A percentile compares a stretch with the other conserved stretches of the same genome.
Evolutionary conservation across 2,888 invertebrate species (phyloP).

Genomic region (Drosophila percnosoma): DNA sequence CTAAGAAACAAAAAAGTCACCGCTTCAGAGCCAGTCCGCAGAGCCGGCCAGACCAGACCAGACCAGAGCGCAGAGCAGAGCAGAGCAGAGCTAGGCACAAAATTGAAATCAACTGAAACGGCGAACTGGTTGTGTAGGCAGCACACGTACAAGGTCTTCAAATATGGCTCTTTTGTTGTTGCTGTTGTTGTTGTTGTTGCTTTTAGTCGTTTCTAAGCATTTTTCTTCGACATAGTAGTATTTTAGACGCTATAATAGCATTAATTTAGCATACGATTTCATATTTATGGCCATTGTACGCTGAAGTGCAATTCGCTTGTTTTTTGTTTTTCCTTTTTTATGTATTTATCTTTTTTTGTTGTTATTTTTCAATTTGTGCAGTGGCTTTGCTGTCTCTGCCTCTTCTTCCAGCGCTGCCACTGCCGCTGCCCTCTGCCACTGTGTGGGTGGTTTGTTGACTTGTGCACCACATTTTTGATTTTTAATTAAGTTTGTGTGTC

Average conservation of each 20-base stretch:
- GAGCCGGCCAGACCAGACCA: constrained; percentile 55
- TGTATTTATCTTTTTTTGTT: neutral
- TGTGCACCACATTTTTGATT: constrained; percentile 54
- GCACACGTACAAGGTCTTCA: constrained; percentile 83
- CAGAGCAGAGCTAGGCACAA: constrained; percentile 37
- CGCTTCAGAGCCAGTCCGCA: constrained; percentile 46
- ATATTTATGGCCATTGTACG: constrained; percentile 78
- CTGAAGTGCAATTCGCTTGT: constrained; percentile 58
- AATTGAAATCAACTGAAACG: constrained; percentile 72
- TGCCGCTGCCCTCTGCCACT: constrained; percentile 16
- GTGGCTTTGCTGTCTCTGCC: constrained; percentile 9
- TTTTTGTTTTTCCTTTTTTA: constrained; percentile 8
- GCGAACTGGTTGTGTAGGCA: constrained; percentile 83
- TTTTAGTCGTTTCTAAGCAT: constrained; percentile 68
- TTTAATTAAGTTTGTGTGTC: constrained; percentile 64
- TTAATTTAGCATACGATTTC: constrained; percentile 80
- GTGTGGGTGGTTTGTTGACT: constrained; percentile 73
- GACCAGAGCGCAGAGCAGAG: constrained; percentile 11
- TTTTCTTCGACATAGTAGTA: constrained; percentile 70
- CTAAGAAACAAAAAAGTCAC: constrained; percentile 63
- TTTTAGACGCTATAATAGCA: constrained; percentile 76
- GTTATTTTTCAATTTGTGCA: constrained; percentile 57
- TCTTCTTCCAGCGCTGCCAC: neutral
- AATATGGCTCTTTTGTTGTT: constrained; percentile 74
- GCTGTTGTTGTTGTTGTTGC: constrained; percentile 22